Evolutionary conservation across 2,888 invertebrate species (phyloP).

Genomic region (Drosophila diplacantha): DNA sequence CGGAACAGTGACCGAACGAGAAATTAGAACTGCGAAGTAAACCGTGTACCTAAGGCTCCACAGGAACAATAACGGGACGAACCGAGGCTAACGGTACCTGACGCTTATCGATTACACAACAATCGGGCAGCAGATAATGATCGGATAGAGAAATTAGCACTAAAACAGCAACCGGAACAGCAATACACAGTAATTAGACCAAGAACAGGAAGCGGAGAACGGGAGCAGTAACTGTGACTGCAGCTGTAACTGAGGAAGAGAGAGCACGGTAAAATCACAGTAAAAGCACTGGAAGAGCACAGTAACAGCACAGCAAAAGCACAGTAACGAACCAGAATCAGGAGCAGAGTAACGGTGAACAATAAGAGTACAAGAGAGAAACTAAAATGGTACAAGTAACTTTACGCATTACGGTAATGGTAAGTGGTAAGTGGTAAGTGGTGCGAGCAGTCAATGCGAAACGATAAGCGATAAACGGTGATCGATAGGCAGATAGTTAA

Average conservation of each 20-base stretch:
- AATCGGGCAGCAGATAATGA: slow-evolving; percentile 3
- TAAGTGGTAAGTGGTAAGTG: slow-evolving; percentile 10
- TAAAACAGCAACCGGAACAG: slow-evolving; percentile 16
- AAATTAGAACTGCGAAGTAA: slow-evolving; percentile 18
- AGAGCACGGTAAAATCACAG: not conserved
- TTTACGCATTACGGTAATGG: slow-evolving; percentile 18
- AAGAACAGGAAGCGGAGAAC: too few relatives aligned
- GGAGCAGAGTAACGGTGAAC: slow-evolving; percentile 24
- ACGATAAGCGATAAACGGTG: slow-evolving; percentile 27
- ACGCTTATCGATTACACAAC: not conserved
- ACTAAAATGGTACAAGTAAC: slow-evolving; percentile 37
- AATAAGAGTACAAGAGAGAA: slow-evolving; percentile 31
- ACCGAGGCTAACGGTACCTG: slow-evolving; percentile 1
- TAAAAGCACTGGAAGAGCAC: not conserved
- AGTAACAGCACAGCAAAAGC: not conserved
- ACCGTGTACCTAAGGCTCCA: slow-evolving; percentile 8
- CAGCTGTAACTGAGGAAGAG: not conserved
- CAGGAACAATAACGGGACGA: not conserved
- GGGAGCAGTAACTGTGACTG: too few relatives aligned
- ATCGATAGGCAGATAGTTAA: slow-evolving; percentile 30
- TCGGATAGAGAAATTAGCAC: slow-evolving; percentile 9
- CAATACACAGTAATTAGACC: slow-evolving; percentile 13
- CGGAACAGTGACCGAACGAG: slow-evolving; percentile 11
- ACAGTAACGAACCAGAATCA: not conserved
- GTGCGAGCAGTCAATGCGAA: slow-evolving; percentile 10